phyloP scores from a whole-genome alignment of 2,888 invertebrate species.

The Pollenia griseotomentosa region DNA sequence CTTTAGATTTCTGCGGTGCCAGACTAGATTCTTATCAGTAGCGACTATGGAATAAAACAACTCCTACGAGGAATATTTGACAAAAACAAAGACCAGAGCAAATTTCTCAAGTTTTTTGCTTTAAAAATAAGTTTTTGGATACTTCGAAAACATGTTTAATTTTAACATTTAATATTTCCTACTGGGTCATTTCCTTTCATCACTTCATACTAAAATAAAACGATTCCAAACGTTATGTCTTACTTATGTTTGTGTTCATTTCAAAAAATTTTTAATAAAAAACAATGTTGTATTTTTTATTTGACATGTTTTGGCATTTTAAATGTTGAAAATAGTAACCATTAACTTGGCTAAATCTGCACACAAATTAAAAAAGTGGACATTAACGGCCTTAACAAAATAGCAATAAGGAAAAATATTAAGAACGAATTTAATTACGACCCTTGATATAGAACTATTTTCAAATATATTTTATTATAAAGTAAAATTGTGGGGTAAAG shows the following conservation, averaged over 20 bases:
- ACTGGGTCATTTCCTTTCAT: background rate
- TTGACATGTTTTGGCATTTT: conserved; percentile 44
- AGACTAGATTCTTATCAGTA: too few relatives aligned
- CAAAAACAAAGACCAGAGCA: too few relatives aligned
- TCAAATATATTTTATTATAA: too few relatives aligned
- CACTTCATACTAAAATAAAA: background rate
- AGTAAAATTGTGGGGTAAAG: too few relatives aligned
- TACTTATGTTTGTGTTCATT: conserved; percentile 6
- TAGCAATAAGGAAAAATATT: background rate
- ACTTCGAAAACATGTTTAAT: background rate
- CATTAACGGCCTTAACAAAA: background rate
- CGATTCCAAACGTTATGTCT: conserved; percentile 21
- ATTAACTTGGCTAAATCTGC: background rate
- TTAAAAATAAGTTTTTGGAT: background rate
- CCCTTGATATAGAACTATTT: too few relatives aligned
- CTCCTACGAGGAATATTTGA: too few relatives aligned
- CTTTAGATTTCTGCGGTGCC: too few relatives aligned
- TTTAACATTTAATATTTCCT: background rate
- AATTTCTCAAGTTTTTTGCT: too few relatives aligned
- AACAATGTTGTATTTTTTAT: conserved; percentile 12
- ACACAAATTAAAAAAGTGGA: background rate
- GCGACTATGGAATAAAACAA: too few relatives aligned
- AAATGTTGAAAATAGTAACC: conserved; percentile 21
- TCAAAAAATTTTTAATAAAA: background rate
- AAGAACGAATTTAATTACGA: too few relatives aligned